phyloP scores from a whole-genome alignment of 2,888 invertebrate species.

The Conchocele bisecta region DNA sequence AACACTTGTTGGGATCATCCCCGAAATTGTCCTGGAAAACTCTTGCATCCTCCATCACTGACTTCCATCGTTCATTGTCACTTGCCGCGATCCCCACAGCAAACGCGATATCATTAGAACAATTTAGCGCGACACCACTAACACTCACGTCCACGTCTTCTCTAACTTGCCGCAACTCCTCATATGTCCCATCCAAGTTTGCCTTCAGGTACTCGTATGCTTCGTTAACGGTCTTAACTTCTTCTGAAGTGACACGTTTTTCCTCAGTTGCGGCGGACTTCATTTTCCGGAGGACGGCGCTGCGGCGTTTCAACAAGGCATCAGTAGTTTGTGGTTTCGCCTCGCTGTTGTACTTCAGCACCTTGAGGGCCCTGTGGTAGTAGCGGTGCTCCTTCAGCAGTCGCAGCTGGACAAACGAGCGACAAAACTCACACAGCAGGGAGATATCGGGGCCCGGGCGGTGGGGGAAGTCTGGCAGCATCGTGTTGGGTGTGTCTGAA shows the following conservation, averaged over 20 bases:
- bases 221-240: slow-evolving; percentile 67
- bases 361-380: slow-evolving; percentile 74
- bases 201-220: slow-evolving; percentile 79
- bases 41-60: slow-evolving; percentile 79
- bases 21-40: slow-evolving; percentile 80
- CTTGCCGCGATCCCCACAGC: slow-evolving; percentile 75
- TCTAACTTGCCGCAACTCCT: slow-evolving; percentile 65
- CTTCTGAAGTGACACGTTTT: slow-evolving; percentile 53
- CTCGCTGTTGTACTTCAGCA: slow-evolving; percentile 61
- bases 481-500: slow-evolving; percentile 75
- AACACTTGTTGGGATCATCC: slow-evolving; percentile 77
- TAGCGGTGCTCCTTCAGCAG: slow-evolving; percentile 71
- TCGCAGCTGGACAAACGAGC: slow-evolving; percentile 67
- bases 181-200: slow-evolving; percentile 76
- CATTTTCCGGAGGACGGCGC: slow-evolving; percentile 67
- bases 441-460: slow-evolving; percentile 72
- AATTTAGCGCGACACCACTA: slow-evolving; percentile 70
- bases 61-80: slow-evolving; percentile 78
- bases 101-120: slow-evolving; percentile 69
- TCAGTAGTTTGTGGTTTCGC: slow-evolving; percentile 66
- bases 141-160: slow-evolving; percentile 72
- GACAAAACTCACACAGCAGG: slow-evolving; percentile 73
- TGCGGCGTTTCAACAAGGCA: slow-evolving; percentile 69
- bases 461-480: slow-evolving; percentile 63
- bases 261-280: slow-evolving; percentile 56